A percentile compares a stretch with the other conserved stretches of the same genome.
Conservation (phyloP, 2,113 vertebrate genomes). For the Phrynosoma platyrhinos region DNA sequence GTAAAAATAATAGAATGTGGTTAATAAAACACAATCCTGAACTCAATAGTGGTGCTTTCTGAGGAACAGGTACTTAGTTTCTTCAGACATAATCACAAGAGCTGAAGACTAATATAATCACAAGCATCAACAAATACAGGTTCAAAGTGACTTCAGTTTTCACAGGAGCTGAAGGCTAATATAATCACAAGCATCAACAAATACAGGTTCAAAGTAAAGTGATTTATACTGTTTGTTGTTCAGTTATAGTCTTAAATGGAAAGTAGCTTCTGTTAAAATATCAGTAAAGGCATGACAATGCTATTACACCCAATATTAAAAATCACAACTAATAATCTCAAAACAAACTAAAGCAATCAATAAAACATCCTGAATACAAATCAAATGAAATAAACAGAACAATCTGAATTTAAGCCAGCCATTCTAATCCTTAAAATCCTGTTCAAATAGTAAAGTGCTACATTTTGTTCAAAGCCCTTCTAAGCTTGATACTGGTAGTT, state of each 20-base stretch:
- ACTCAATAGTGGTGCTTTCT: neutral
- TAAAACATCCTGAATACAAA: neutral
- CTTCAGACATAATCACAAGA: neutral
- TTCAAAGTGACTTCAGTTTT: neutral
- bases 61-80: neutral
- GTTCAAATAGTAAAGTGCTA: neutral
- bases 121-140: neutral
- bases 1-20: neutral
- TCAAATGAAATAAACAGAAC: neutral
- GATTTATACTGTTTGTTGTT: conserved; percentile 22
- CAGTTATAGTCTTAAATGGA: neutral
- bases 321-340: conserved; percentile 17
- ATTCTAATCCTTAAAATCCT: conserved; percentile 12
- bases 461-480: neutral
- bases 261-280: conserved; percentile 3
- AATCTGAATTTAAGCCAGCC: neutral
- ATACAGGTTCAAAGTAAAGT: neutral
- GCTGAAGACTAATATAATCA: conserved; percentile 6
- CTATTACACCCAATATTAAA: conserved; percentile 1
- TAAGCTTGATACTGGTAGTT: neutral
- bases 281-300: conserved; percentile 6
- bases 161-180: neutral
- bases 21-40: neutral
- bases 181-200: conserved; percentile 1
- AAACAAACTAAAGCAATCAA: neutral